Evolutionary conservation across 1,140 invertebrate species (phyloP), one percentile per base, ranked within the genome.

Genomic region (Neelides sp.): DNA sequence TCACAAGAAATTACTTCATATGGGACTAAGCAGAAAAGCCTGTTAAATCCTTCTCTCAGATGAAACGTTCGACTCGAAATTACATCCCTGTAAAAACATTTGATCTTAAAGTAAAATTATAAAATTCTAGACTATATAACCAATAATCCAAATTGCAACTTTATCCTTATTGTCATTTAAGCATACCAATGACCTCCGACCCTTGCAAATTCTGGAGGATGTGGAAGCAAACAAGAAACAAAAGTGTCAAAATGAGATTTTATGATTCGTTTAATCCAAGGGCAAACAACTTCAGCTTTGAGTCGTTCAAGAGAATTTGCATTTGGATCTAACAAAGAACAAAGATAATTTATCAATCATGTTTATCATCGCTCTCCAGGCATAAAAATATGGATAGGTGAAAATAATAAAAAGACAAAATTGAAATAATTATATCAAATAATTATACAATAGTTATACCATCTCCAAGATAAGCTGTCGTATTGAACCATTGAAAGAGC

Each of bases 401-500:
- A n/a, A n/a, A n/a, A n/a, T n/a, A n/a, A 34, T 8, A 34, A 34
- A 34, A 8, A 10, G 8, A n/a, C 30, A 34, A 34, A 34, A 10
- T 34, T 34, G 8, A 20, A 36, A 15, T 54, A 22, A 35, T 46
- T 36, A 12, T 24, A 41, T 42, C n/a, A n/a, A 37, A 34, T 63
- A 68, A 68, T 70, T n/a, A n/a, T n/a, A n/a, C n/a, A n/a, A n/a
- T n/a, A n/a, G n/a, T n/a, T n/a, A n/a, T 66, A 91, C 91, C 90
- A 73, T 94, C 89, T 65, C 91, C 92, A 15, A 93, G 80, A 69
- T 90, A 93, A 7, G 91, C 89, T 27, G 93, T 97, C 52, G 92
- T 84, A 73, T 96, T 87, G 73, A 98, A 98, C 95, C 95, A 98
- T 70, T 98, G 91, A 73, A 98, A 98, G 47, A 98, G 75, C 76